These are phyloP conservation scores for Neoaliturus tenellus DNA, from an alignment of 2,888 invertebrate species.

Conservation along the genomic window DNA sequence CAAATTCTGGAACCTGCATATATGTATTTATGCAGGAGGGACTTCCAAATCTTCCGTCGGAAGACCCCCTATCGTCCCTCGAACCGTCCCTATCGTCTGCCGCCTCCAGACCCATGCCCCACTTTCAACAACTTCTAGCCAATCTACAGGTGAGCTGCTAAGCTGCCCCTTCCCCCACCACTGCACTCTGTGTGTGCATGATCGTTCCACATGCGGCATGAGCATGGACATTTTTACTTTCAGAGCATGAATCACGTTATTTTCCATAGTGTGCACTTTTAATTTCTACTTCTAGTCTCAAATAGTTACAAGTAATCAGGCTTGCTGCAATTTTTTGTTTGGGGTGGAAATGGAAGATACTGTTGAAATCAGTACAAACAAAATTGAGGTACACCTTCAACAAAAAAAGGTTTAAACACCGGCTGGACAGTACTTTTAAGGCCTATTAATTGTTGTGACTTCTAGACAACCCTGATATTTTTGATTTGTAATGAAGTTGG, in stretches of 20 bases:
- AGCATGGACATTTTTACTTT: conserved; percentile 30
- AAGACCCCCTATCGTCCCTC: conserved; percentile 61
- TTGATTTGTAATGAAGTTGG: too few relatives aligned
- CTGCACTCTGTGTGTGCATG: conserved; percentile 43
- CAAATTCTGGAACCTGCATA: too few relatives aligned
- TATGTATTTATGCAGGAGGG: conserved; percentile 49
- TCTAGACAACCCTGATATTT: too few relatives aligned
- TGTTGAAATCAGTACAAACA: too few relatives aligned
- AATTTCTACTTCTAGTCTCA: not conserved
- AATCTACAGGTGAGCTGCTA: conserved; percentile 81
- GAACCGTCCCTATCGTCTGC: conserved; percentile 64
- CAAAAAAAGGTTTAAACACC: too few relatives aligned
- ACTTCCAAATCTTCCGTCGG: conserved; percentile 55
- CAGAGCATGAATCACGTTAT: conserved; percentile 29
- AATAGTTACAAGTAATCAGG: not conserved
- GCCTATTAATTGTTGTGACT: too few relatives aligned
- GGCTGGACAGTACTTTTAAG: too few relatives aligned
- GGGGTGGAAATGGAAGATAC: too few relatives aligned
- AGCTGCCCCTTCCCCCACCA: not conserved
- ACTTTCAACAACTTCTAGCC: conserved; percentile 81
- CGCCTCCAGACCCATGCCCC: conserved; percentile 74
- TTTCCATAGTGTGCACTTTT: conserved; percentile 8
- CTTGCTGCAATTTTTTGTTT: too few relatives aligned
- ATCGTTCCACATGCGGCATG: not conserved
- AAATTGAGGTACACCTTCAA: too few relatives aligned